Conservation (phyloP, 1,140 invertebrate species). For the Tetranychus urticae region DNA sequence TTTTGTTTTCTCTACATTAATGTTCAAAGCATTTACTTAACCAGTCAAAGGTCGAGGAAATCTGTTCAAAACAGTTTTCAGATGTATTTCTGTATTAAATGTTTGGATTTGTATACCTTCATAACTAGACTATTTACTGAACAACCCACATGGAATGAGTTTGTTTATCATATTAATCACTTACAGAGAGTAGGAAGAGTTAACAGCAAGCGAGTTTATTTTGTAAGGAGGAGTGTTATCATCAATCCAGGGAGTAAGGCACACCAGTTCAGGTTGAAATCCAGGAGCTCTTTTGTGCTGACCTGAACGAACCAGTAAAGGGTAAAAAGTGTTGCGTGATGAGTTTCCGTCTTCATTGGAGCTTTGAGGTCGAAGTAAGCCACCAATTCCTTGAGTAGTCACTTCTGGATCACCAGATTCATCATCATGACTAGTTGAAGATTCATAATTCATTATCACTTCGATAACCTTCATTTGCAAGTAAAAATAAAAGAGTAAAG, state of each 20-base stretch:
- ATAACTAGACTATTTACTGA: not conserved
- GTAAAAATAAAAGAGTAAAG: conserved; percentile 1
- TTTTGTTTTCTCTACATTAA: too few relatives aligned
- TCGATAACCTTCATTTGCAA: conserved; percentile 42
- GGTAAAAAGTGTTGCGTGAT: conserved; percentile 11
- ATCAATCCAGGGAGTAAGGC: conserved; percentile 56
- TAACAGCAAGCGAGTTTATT: conserved; percentile 68
- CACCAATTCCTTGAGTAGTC: not conserved
- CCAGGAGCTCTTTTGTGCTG: conserved; percentile 54
- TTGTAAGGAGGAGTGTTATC: conserved; percentile 43
- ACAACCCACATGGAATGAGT: not conserved
- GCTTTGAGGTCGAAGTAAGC: not conserved
- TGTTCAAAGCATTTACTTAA: too few relatives aligned
- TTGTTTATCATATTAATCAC: conserved; percentile 20
- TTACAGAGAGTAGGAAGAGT: conserved; percentile 89
- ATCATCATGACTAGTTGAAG: conserved; percentile 37
- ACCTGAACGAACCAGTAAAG: conserved; percentile 39
- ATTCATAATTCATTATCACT: conserved; percentile 59
- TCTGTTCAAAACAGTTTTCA: too few relatives aligned
- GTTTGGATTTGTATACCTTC: not conserved
- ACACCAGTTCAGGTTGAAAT: conserved; percentile 84
- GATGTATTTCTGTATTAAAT: not conserved
- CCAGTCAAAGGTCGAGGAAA: too few relatives aligned
- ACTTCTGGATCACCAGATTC: not conserved
- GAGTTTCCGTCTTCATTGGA: not conserved